A percentile compares a stretch with the other conserved stretches of the same genome.
Conservation (phyloP, 2,113 vertebrate genomes). For the Turdus rufiventris region DNA sequence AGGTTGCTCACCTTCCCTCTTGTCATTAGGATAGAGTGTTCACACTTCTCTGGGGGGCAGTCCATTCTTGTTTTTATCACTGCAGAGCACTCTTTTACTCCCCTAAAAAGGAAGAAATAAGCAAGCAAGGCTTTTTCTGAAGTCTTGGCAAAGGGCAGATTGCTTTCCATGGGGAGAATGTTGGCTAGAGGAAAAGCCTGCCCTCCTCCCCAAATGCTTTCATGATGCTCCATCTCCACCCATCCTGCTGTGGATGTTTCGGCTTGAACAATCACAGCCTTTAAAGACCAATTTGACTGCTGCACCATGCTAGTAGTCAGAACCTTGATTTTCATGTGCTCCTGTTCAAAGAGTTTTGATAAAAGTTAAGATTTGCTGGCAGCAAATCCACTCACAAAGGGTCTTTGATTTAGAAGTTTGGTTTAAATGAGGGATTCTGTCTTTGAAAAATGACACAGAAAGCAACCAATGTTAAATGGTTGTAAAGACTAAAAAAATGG, state of each 20-base stretch:
- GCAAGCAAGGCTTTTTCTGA: not conserved
- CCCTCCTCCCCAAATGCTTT: not conserved
- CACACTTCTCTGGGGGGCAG: not conserved
- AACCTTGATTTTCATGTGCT: not conserved
- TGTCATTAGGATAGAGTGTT: not conserved
- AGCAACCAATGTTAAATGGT: not conserved
- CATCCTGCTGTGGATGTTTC: not conserved
- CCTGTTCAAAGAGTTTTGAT: not conserved
- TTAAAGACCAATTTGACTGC: not conserved
- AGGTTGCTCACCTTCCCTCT: not conserved
- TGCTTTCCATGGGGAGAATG: not conserved
- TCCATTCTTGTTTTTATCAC: not conserved
- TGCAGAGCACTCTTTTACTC: not conserved
- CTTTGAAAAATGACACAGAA: not conserved
- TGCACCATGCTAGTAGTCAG: not conserved
- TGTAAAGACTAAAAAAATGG: not conserved
- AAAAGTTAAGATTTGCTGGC: not conserved
- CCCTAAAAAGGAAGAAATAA: not conserved
- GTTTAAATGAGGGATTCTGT: not conserved
- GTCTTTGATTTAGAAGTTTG: not conserved
- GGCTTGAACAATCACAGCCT: not conserved
- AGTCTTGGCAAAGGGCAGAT: not conserved
- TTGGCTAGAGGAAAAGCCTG: not conserved
- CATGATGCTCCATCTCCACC: not conserved
- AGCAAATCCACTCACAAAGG: not conserved